These are phyloP conservation scores for Wiebesia pumilae DNA, from an alignment of 1,140 invertebrate genomes.

Conservation along the genomic window DNA sequence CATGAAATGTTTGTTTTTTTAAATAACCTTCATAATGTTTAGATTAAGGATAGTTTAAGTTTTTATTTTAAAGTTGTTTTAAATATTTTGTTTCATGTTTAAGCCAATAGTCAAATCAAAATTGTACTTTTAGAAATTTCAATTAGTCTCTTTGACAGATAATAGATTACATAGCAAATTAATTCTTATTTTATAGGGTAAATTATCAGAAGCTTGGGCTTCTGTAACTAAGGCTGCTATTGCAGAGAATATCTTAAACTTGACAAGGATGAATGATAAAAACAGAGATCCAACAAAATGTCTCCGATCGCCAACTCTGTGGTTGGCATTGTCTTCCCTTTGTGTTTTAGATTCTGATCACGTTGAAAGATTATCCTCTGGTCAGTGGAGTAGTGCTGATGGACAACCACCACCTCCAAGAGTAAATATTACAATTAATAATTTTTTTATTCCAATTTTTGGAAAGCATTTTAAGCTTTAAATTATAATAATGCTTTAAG, in stretches of 20 bases:
- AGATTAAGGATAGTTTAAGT: background rate
- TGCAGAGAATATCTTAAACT: constrained; percentile 90
- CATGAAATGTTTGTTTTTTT: no score
- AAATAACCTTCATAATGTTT: no score
- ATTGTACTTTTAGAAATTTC: background rate
- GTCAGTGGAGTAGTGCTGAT: constrained; percentile 80
- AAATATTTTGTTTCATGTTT: no score
- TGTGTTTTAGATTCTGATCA: constrained; percentile 95
- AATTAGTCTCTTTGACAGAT: background rate
- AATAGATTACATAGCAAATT: background rate
- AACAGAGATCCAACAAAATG: constrained; percentile 85
- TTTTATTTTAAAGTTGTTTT: no score
- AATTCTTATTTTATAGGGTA: constrained; percentile 79
- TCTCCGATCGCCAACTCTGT: constrained; percentile 88
- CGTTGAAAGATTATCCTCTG: constrained; percentile 86
- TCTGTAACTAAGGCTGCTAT: constrained; percentile 92
- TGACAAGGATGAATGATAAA: constrained; percentile 87
- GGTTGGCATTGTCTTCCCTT: constrained; percentile 94
- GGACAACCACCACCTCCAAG: constrained; percentile 79
- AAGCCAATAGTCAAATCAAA: no score
- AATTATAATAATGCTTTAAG: no score
- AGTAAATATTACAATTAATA: constrained; percentile 69
- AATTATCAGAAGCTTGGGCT: constrained; percentile 90
- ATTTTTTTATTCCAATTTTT: background rate
- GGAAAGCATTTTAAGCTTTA: background rate